Conservation (phyloP, 1,140 invertebrate species). For the Halesus radiatus region DNA sequence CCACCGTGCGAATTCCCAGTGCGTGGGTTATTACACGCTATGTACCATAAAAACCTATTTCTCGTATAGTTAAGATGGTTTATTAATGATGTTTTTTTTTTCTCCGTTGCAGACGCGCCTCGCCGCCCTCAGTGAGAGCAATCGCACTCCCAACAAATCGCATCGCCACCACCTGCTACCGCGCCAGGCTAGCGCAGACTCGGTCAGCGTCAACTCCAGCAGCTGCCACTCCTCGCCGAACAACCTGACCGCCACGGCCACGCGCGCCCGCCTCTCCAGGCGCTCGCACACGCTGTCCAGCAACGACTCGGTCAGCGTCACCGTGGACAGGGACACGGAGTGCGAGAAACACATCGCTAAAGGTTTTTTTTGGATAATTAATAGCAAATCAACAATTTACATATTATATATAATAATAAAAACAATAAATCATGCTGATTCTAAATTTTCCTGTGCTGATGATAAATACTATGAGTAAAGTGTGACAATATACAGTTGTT, state of each 20-base stretch:
- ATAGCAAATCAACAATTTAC: too few species aligned
- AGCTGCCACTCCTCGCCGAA: not conserved
- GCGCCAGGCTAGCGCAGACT: slow-evolving; percentile 14
- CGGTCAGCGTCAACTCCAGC: not conserved
- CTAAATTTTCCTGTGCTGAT: too few species aligned
- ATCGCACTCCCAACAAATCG: not conserved
- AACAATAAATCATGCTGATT: too few species aligned
- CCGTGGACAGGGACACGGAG: not conserved
- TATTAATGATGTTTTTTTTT: too few species aligned
- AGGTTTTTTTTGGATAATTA: too few species aligned
- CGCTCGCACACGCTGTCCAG: slow-evolving; percentile 42
- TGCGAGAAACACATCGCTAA: not conserved
- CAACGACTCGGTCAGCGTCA: not conserved
- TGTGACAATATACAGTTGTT: too few species aligned
- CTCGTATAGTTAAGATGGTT: too few species aligned
- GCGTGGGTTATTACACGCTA: too few species aligned
- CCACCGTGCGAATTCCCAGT: too few species aligned
- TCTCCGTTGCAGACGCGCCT: slow-evolving; percentile 26
- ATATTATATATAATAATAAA: too few species aligned
- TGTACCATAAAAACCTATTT: too few species aligned
- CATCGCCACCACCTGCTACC: not conserved
- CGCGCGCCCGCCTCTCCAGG: not conserved
- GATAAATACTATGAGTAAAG: too few species aligned
- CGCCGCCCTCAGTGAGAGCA: slow-evolving; percentile 12
- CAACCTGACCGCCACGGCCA: not conserved